phyloP scores from a whole-genome alignment of 1,140 invertebrate species.

The Drosophila equinoxialis region DNA sequence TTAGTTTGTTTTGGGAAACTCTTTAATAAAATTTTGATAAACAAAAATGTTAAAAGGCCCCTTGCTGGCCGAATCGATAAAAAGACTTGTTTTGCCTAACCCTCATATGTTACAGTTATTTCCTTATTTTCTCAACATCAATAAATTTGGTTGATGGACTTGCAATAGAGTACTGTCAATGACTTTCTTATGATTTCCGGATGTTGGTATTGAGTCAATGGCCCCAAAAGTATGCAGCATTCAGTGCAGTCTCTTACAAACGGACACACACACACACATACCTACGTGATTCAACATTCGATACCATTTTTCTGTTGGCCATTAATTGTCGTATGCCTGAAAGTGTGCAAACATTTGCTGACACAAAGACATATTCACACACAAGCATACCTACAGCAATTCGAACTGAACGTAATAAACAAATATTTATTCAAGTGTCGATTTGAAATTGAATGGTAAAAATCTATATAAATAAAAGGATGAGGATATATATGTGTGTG shows the following conservation, averaged over 20 bases:
- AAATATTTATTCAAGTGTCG: conserved; percentile 45
- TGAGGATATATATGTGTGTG: conserved; percentile 10
- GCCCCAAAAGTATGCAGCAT: neutral
- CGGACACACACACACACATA: neutral
- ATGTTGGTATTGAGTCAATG: neutral
- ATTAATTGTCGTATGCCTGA: conserved; percentile 20
- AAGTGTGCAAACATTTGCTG: conserved; percentile 33
- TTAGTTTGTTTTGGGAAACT: too few relatives aligned
- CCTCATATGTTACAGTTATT: too few relatives aligned
- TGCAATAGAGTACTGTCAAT: neutral
- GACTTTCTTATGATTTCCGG: neutral
- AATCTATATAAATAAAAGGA: conserved; percentile 8
- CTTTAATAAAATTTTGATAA: too few relatives aligned
- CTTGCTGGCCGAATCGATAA: too few relatives aligned
- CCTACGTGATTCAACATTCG: neutral
- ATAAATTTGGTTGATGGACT: neutral
- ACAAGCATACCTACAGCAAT: neutral
- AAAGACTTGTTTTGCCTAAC: too few relatives aligned
- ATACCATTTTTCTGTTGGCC: conserved; percentile 4
- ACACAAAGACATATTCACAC: neutral
- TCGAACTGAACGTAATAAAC: neutral
- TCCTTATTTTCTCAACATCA: neutral
- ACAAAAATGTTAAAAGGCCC: too few relatives aligned
- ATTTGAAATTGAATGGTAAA: conserved; percentile 32
- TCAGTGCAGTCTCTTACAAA: neutral